Conservation (phyloP, 2,797 vertebrate genomes). For the Salarias fasciatus region DNA sequence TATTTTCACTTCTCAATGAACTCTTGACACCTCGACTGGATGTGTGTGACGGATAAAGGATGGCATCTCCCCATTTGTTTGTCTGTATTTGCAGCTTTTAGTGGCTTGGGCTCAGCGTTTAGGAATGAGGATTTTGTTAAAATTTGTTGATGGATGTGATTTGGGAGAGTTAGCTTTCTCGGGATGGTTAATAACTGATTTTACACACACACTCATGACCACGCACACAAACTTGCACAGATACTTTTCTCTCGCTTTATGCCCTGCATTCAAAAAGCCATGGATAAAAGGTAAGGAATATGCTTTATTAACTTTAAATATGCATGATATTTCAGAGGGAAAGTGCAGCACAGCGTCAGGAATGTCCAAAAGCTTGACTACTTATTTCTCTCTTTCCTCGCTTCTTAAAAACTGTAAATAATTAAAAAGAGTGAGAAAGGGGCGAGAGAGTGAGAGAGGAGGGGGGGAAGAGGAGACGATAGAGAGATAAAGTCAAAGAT, state of each 20-base stretch:
- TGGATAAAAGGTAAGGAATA: conserved; percentile 84
- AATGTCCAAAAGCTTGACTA: conserved; percentile 83
- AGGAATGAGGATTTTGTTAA: conserved; percentile 13
- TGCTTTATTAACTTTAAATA: conserved; percentile 87
- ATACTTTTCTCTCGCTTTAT: conserved; percentile 47
- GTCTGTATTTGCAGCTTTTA: conserved; percentile 3
- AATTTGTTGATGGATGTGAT: conserved; percentile 36
- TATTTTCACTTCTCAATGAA: conserved; percentile 23
- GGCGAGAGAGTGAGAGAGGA: conserved; percentile 29
- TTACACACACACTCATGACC: conserved; percentile 25
- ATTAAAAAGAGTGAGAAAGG: conserved; percentile 73
- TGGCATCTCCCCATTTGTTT: neutral
- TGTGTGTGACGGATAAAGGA: conserved; percentile 23
- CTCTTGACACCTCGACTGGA: conserved; percentile 13
- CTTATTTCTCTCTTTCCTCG: conserved; percentile 72
- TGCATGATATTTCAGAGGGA: conserved; percentile 85
- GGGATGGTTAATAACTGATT: conserved; percentile 42
- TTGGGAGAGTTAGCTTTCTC: conserved; percentile 4
- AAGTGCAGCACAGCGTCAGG: conserved; percentile 79
- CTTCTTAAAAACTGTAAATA: conserved; percentile 77
- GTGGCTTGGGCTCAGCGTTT: conserved; percentile 7
- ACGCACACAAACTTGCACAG: conserved; percentile 23
- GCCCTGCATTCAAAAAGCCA: conserved; percentile 76
- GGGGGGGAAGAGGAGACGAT: conserved; percentile 20
- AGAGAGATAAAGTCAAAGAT: conserved; percentile 65